Percentiles rank a stretch among this genome's conserved stretches.
Conservation (phyloP, 2,113 vertebrate genomes). For the Platysternon megacephalum region DNA sequence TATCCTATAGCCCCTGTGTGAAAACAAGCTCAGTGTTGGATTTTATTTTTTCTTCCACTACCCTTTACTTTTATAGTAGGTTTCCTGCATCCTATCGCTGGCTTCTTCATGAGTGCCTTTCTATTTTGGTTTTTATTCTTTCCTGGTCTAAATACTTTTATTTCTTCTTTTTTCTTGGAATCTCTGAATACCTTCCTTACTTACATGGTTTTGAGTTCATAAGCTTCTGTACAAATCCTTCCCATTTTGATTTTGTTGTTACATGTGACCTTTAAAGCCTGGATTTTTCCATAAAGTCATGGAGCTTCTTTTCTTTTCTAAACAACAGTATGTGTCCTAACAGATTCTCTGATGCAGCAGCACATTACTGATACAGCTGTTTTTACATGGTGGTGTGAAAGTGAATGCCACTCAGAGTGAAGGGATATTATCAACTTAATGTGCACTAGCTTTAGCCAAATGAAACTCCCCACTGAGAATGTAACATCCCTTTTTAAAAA, state of each 20-base stretch:
- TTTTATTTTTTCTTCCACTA: conserved; percentile 25
- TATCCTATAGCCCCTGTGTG: conserved; percentile 47
- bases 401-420: neutral
- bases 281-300: conserved; percentile 57
- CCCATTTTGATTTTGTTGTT: conserved; percentile 58
- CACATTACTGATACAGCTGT: conserved; percentile 46
- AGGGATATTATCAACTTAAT: neutral
- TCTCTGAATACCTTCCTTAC: conserved; percentile 72
- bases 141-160: conserved; percentile 69
- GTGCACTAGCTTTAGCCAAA: neutral
- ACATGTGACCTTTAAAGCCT: conserved; percentile 37
- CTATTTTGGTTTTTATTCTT: conserved; percentile 61
- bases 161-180: conserved; percentile 64
- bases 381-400: neutral
- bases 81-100: conserved; percentile 69
- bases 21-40: conserved; percentile 37
- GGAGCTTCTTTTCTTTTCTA: conserved; percentile 71
- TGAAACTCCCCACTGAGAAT: neutral
- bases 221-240: conserved; percentile 53
- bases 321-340: conserved; percentile 44
- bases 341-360: conserved; percentile 69
- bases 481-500: neutral
- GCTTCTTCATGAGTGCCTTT: conserved; percentile 75
- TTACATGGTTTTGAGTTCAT: conserved; percentile 63
- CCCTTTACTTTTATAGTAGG: conserved; percentile 65